Conservation (phyloP, 1,140 invertebrate genomes). For the Cydia fagiglandana region DNA sequence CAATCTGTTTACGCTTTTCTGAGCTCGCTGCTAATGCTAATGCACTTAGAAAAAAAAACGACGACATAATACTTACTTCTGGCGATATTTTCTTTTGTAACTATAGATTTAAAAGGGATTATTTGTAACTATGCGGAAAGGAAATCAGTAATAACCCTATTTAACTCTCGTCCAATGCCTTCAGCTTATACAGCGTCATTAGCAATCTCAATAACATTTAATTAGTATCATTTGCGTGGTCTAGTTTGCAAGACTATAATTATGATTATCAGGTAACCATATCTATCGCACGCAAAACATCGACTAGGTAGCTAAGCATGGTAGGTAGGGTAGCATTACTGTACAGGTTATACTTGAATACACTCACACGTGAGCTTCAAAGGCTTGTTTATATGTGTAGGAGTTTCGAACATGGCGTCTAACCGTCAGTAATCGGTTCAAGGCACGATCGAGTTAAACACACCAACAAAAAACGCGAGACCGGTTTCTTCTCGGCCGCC, state of each 20-base stretch:
- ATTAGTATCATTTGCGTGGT: conserved; percentile 22
- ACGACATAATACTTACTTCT: conserved; percentile 32
- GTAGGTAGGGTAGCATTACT: neutral
- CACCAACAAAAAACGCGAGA: conserved; percentile 60
- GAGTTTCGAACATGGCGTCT: conserved; percentile 32
- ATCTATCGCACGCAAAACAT: conserved; percentile 11
- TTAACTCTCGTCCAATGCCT: conserved; percentile 14
- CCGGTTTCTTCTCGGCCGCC: conserved; percentile 58
- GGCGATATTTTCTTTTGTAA: neutral
- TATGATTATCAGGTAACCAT: conserved; percentile 17
- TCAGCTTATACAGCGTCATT: neutral
- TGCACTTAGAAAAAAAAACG: conserved; percentile 43
- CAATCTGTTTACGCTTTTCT: conserved; percentile 48
- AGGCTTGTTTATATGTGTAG: conserved; percentile 20
- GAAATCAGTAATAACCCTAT: conserved; percentile 7
- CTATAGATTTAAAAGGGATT: conserved; percentile 2
- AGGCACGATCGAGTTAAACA: conserved; percentile 57
- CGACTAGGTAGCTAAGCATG: neutral
- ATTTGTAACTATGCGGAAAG: conserved; percentile 9
- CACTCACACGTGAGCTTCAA: conserved; percentile 43
- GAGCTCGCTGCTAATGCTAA: conserved; percentile 46
- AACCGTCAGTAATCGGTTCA: conserved; percentile 59
- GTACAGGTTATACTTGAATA: conserved; percentile 32
- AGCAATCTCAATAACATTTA: conserved; percentile 19
- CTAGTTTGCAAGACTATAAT: conserved; percentile 21